phyloP scores from a whole-genome alignment of 2,797 vertebrate species.

The Thripadectes ignobilis region DNA sequence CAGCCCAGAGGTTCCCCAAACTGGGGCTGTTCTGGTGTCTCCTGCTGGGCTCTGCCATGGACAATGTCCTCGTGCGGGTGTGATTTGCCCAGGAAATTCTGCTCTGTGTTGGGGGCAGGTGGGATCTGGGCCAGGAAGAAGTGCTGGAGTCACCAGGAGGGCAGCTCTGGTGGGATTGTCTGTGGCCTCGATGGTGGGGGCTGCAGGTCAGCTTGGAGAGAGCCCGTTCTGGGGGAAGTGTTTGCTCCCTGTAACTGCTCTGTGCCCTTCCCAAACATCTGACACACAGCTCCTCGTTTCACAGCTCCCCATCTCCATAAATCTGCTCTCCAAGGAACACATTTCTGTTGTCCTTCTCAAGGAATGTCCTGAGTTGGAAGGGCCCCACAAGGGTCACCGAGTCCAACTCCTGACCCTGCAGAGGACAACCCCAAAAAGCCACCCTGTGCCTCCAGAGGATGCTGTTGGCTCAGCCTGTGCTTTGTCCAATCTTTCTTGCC shows the following conservation, averaged over 20 bases:
- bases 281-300: not conserved
- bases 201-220: not conserved
- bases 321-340: not conserved
- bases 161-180: not conserved
- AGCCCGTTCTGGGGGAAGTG: fast-evolving
- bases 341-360: not conserved
- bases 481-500: not conserved
- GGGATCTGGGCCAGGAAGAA: slow-evolving; percentile 24
- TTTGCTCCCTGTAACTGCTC: not conserved
- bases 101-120: not conserved
- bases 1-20: not conserved
- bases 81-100: slow-evolving; percentile 18
- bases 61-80: slow-evolving; percentile 30
- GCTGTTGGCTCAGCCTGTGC: fast-evolving
- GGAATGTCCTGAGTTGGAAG: fast-evolving
- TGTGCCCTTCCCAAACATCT: not conserved
- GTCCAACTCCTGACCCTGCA: not conserved
- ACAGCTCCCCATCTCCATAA: not conserved
- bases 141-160: not conserved
- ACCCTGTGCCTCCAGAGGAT: not conserved
- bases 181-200: fast-evolving
- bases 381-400: no score
- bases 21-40: not conserved
- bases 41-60: slow-evolving; percentile 8
- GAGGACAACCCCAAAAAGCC: not conserved